Base-by-base conservation (phyloP, 2,113 vertebrate genomes). In the Bubo blakistoni region DNA sequence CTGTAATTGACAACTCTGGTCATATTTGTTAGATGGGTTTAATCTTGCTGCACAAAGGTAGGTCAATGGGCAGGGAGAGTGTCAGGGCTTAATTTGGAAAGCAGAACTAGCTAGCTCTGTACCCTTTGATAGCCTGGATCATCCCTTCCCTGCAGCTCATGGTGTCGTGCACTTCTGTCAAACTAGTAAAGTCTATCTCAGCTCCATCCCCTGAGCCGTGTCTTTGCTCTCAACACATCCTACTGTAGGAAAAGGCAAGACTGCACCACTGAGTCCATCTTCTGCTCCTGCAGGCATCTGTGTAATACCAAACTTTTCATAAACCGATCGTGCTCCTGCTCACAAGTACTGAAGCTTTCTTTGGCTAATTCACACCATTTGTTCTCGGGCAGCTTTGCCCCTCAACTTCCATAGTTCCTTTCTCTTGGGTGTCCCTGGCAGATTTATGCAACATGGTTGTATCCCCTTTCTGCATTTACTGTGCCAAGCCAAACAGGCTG, bases 291-390 rank as follows among this genome's bases (percentile, higher is more conserved):
- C 76, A 57, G 24, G 5, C 49, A 9, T 24, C 59, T 3, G 0
- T 51, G 52, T 57, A 36, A 67, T 3, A 11, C 0, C 0, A 54
- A 73, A 42, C 13, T n/a, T 54, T 30, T 26, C 2, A 1, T 52
- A 77, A 62, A 66, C 30, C 30, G 18, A 17, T 34, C 1, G 1
- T 17, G 29, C 24, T 80, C n/a, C 44, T 44, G 22, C 59, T 82
- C 27, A 44, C 44, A 54, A 38, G 44, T 9, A 38, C 52, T 69
- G 58, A 49, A 78, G 27, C 21, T 88, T 15, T 66, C 52, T 72
- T 61, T 72, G 63, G 44, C 44, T 38, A 25, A 0, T 49, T 86
- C 49, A 54, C 26, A n/a, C 10, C 10, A 25, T 57, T 86, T 93
- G 10, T n/a, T 85, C 36, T 67, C 76, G 38, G 58, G 15, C 30